Base-by-base conservation (phyloP, 2,113 vertebrate genomes). In the Corythaeola cristata region DNA sequence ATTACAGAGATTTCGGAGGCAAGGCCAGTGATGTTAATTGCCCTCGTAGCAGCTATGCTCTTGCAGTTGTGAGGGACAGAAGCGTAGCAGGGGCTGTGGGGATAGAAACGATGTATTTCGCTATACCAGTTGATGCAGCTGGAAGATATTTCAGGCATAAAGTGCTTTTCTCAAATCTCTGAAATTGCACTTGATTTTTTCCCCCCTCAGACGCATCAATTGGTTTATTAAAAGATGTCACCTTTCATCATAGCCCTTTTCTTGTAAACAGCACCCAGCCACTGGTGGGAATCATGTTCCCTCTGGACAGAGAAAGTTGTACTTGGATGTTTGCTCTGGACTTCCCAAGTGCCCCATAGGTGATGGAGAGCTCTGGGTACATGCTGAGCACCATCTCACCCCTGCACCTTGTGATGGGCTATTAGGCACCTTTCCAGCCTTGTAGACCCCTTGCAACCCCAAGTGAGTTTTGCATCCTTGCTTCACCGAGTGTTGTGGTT, bases 201-300 rank as follows among this genome's bases (percentile, higher is more conserved):
- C 2, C 32, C 11, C 8, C n/a, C n/a, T 44, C 41, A 58, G 45
- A 30, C 91, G 33, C 55, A 47, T 69, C 16, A 26, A 49, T 17
- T 53, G 49, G 14, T 64, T 80, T 73, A 63, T 15, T 55, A 83
- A 72, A 82, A n/a, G 20, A 45, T 21, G 49, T 19, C 2, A 2
- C 12, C 12, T 68, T 80, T 73, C 33, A 62, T 63, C 12, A 21
- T 14, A 90, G n/a, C 28, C 37, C 32, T 32, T 72, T 35, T 18
- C 8, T 75, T 55, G 53, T 64, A 37, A 86, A 59, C n/a, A 74
- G 50, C 35, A 23, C 53, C 30, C n/a, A 39, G 19, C 15, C 0
- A 0, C 58, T 76, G 59, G 15, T 49, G 12, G 55, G 59, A 88
- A 55, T 58, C 28, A 6, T 0, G 0, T 28, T 82, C 14, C 13